Percentiles rank a stretch among this genome's conserved stretches.
phyloP scores from a whole-genome alignment of 64 coral and sea anemone genomes.

The Anthopleura sola region DNA sequence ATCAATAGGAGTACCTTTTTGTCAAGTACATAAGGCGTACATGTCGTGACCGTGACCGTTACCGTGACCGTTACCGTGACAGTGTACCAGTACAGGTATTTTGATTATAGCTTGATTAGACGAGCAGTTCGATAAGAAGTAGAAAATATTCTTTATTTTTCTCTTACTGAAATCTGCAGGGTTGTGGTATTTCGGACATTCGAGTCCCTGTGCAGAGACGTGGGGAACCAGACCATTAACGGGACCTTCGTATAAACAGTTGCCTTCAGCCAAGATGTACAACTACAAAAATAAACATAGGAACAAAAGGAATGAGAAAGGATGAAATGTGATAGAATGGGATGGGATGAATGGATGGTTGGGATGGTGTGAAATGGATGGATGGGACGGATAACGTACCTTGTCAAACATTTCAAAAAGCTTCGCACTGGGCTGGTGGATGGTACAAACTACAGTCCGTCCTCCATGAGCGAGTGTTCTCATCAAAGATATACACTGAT shows the following conservation, averaged over 20 bases:
- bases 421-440: conserved; percentile 98
- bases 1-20: too few species aligned
- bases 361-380: neutral
- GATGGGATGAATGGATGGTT: neutral
- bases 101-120: too few species aligned
- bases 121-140: too few species aligned
- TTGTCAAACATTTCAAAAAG: conserved; percentile 99
- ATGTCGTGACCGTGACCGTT: too few species aligned
- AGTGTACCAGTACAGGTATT: too few species aligned
- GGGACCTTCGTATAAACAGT: conserved; percentile 78
- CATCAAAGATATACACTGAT: conserved; percentile 88
- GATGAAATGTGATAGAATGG: neutral
- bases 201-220: conserved; percentile 64
- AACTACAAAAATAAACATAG: conserved; percentile 38
- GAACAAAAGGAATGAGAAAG: neutral
- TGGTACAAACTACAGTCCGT: conserved; percentile 93
- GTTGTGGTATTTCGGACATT: conserved; percentile 98
- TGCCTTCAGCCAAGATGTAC: conserved; percentile 87
- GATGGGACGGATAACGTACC: conserved; percentile 30
- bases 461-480: conserved; percentile 89
- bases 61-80: too few species aligned
- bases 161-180: conserved; percentile 95
- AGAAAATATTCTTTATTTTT: too few species aligned
- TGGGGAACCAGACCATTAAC: conserved; percentile 75
- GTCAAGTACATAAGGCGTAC: too few species aligned